These are phyloP conservation scores for Brenthis ino DNA, from an alignment of 2,888 invertebrate species.

Conservation along the genomic window DNA sequence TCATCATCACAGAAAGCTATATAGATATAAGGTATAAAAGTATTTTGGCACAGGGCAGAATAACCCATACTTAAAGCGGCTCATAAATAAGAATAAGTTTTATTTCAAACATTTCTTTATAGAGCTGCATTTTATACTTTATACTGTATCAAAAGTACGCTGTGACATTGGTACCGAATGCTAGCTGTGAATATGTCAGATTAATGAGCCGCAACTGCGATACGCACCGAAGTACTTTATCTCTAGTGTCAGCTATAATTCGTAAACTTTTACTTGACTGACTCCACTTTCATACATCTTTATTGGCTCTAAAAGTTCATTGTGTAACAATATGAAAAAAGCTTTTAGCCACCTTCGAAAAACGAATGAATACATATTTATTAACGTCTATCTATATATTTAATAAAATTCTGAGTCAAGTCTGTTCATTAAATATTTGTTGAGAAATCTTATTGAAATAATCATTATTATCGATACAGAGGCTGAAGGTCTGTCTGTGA, in stretches of 20 bases:
- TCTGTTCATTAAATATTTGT: too few relatives aligned
- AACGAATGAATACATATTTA: background rate
- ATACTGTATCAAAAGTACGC: slow-evolving; percentile 17
- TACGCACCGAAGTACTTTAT: slow-evolving; percentile 17
- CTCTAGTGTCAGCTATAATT: slow-evolving; percentile 2
- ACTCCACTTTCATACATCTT: background rate
- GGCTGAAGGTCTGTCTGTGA: too few relatives aligned
- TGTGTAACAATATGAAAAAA: background rate
- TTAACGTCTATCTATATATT: too few relatives aligned
- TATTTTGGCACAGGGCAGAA: too few relatives aligned
- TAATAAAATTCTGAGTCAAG: too few relatives aligned
- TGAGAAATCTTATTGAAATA: too few relatives aligned
- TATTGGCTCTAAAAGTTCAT: background rate
- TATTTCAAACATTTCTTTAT: background rate
- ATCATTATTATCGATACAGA: too few relatives aligned
- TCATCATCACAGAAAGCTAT: too few relatives aligned
- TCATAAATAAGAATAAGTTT: too few relatives aligned
- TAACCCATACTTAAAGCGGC: too few relatives aligned
- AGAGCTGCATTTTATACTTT: background rate
- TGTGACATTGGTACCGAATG: slow-evolving; percentile 24
- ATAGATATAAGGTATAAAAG: too few relatives aligned
- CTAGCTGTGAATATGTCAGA: slow-evolving; percentile 16
- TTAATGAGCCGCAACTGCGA: slow-evolving; percentile 24
- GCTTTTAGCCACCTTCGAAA: too few relatives aligned
- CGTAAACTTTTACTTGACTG: slow-evolving; percentile 4